Conservation (phyloP, 2,888 invertebrate genomes). For the Tipula vernalis region DNA sequence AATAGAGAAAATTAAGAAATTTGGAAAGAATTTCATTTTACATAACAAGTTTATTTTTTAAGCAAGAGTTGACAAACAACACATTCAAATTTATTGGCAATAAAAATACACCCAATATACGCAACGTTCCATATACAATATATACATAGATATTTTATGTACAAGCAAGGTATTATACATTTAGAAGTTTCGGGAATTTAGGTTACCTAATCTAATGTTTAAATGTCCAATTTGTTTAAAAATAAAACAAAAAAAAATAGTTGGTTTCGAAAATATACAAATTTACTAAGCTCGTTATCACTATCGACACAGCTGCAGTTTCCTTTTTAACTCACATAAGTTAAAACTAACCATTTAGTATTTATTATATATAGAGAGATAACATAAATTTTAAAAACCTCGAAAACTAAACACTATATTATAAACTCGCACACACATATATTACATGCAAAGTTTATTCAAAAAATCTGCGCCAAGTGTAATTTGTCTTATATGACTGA, state of each 20-base stretch:
- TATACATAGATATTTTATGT: not conserved
- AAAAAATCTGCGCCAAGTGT: not conserved
- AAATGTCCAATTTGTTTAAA: not conserved
- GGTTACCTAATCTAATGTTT: not conserved
- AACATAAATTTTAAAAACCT: not conserved
- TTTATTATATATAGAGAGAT: not conserved
- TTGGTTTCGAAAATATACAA: not conserved
- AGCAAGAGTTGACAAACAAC: not conserved
- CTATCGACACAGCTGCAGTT: not conserved
- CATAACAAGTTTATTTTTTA: not conserved
- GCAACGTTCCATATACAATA: not conserved
- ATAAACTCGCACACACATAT: not conserved
- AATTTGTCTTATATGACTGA: not conserved
- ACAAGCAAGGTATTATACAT: not conserved
- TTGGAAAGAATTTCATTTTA: not conserved
- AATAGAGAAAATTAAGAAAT: conserved; percentile 4
- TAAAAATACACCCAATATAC: not conserved
- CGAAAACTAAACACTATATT: not conserved
- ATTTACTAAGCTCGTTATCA: not conserved
- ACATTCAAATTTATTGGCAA: conserved; percentile 4
- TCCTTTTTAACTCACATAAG: not conserved
- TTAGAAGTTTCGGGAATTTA: not conserved
- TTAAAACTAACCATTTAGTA: not conserved
- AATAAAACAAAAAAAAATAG: not conserved
- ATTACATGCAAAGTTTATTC: not conserved